Evolutionary conservation across 1,140 invertebrate species (phyloP).

Genomic region (Panagrolaimus sp.): DNA sequence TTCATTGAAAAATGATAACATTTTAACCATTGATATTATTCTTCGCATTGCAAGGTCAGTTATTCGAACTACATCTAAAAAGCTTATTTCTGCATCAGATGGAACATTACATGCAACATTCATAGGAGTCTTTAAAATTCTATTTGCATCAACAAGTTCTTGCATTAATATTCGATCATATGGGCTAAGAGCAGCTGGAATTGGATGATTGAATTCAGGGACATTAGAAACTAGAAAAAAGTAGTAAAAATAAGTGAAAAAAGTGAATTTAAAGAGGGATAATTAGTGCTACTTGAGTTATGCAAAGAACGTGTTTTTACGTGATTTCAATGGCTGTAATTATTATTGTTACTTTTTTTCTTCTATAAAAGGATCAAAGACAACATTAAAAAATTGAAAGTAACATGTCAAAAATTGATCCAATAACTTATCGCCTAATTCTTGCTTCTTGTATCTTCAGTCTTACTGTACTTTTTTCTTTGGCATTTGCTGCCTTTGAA

Average conservation of each 20-base stretch:
- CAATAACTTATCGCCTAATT: too few relatives aligned
- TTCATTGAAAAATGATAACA: constrained; percentile 10
- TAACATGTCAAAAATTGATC: too few relatives aligned
- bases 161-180: constrained; percentile 6
- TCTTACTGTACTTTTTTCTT: not conserved
- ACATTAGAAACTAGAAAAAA: too few relatives aligned
- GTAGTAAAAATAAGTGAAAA: too few relatives aligned
- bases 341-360: too few relatives aligned
- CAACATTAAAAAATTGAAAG: too few relatives aligned
- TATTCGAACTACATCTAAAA: constrained; percentile 25
- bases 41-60: constrained; percentile 26
- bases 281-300: too few relatives aligned
- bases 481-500: not conserved
- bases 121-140: constrained; percentile 28
- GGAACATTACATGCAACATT: constrained; percentile 20
- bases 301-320: too few relatives aligned
- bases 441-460: not conserved
- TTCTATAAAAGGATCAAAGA: too few relatives aligned
- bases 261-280: too few relatives aligned
- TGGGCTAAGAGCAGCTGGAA: not conserved
- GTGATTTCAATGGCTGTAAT: too few relatives aligned
- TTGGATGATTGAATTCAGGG: too few relatives aligned
- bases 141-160: constrained; percentile 21
- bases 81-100: constrained; percentile 14
- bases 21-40: constrained; percentile 25